A percentile compares a stretch with the other conserved stretches of the same genome.
Conservation (phyloP, 64 coral and sea anemone species). For the Anthopleura sola region DNA sequence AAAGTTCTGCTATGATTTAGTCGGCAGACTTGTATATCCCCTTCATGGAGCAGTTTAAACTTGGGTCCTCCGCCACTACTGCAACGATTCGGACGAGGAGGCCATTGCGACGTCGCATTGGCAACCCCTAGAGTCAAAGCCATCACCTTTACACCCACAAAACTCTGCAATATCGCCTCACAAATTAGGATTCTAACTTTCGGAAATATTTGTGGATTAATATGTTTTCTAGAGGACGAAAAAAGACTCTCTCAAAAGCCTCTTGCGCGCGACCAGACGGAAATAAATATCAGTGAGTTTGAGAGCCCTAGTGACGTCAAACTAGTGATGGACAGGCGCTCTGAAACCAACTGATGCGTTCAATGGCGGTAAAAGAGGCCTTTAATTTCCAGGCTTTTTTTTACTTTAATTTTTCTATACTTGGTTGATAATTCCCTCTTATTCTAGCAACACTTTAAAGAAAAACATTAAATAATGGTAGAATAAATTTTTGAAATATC, state of each 20-base stretch:
- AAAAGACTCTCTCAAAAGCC: neutral
- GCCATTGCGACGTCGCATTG: constrained; percentile 51
- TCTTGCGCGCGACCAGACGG: neutral
- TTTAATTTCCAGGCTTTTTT: neutral
- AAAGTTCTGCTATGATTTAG: constrained; percentile 97
- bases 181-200: neutral
- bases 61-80: constrained; percentile 87
- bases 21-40: constrained; percentile 98
- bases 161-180: neutral
- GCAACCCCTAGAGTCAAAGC: constrained; percentile 80
- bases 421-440: too few species aligned
- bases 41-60: constrained; percentile 98
- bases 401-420: neutral
- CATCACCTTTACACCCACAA: neutral
- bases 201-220: neutral
- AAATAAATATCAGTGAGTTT: neutral
- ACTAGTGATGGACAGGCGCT: neutral
- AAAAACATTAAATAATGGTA: too few species aligned
- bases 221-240: neutral
- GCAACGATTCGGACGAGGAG: constrained; percentile 63
- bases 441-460: too few species aligned
- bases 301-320: neutral
- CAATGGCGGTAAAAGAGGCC: neutral
- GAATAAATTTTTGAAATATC: too few species aligned
- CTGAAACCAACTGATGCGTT: neutral